These are phyloP conservation scores for Sebastes miniatus DNA, from an alignment of 2,797 vertebrate genomes.

Conservation along the genomic window DNA sequence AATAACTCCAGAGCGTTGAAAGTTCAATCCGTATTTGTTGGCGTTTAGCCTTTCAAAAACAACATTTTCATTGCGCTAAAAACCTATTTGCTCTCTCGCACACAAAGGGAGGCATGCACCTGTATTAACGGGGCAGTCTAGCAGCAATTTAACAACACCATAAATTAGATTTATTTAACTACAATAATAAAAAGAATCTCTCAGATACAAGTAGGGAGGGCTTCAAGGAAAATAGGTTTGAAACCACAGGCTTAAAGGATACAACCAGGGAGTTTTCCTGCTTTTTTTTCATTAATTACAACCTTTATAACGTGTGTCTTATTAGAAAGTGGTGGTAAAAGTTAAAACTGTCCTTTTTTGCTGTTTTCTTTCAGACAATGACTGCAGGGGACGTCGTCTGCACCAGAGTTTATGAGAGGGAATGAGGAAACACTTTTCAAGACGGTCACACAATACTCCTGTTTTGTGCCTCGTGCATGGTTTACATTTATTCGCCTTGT, in stretches of 20 bases:
- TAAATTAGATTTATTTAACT: too few species aligned
- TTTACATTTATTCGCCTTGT: conserved; percentile 55
- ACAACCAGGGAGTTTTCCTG: neutral
- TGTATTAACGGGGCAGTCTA: too few species aligned
- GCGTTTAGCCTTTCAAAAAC: too few species aligned
- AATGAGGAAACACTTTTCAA: conserved; percentile 61
- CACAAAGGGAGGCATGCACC: too few species aligned
- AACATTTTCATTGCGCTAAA: too few species aligned
- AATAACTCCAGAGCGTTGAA: too few species aligned
- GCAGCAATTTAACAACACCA: too few species aligned
- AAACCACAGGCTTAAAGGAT: neutral
- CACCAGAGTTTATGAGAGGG: conserved; percentile 80
- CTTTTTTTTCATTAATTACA: neutral
- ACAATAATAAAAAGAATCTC: too few species aligned
- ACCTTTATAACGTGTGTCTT: neutral
- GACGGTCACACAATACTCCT: conserved; percentile 24
- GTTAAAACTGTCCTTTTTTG: conserved; percentile 18
- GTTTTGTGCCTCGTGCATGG: conserved; percentile 45
- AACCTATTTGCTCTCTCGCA: too few species aligned
- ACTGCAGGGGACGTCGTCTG: conserved; percentile 82
- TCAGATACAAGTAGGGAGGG: too few species aligned
- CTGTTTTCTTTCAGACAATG: conserved; percentile 81
- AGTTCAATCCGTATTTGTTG: too few species aligned
- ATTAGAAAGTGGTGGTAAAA: neutral
- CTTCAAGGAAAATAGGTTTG: too few species aligned